phyloP scores from a whole-genome alignment of 2,888 invertebrate species.

The Netelia melanura region DNA sequence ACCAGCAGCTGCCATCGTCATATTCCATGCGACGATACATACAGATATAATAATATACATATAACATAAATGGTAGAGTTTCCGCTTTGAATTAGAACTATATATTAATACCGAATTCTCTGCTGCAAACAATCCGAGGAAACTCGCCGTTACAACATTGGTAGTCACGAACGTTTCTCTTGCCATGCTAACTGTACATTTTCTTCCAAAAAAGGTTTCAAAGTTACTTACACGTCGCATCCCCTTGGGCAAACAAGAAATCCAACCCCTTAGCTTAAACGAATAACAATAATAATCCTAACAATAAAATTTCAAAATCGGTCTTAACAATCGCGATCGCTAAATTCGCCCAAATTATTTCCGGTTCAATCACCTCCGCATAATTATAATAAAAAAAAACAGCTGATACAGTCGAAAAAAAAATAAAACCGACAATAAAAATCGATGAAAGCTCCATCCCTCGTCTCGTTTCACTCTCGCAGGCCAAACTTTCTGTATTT shows the following conservation, averaged over 20 bases:
- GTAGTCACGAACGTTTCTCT: neutral
- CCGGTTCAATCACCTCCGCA: neutral
- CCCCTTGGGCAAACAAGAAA: neutral
- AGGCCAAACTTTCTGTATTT: neutral
- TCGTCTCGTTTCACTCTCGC: neutral
- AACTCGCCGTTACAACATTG: neutral
- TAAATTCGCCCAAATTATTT: neutral
- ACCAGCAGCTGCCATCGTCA: conserved; percentile 47
- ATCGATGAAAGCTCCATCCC: no score
- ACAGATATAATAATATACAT: neutral
- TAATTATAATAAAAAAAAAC: neutral
- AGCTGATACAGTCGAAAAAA: no score
- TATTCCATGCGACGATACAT: neutral
- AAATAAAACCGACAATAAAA: no score
- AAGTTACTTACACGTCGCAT: neutral
- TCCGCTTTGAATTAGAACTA: conserved; percentile 21
- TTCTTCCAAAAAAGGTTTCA: neutral
- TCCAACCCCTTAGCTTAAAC: neutral
- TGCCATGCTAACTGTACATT: neutral
- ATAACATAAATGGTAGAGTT: conserved; percentile 12
- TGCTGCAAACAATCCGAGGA: conserved; percentile 3
- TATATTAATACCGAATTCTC: conserved; percentile 31
- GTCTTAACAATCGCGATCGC: no score
- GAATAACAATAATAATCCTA: neutral
- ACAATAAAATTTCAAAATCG: no score